A percentile compares a stretch with the other conserved stretches of the same genome.
phyloP scores from a whole-genome alignment of 2,888 invertebrate species.

The Leptopterna dolabrata region DNA sequence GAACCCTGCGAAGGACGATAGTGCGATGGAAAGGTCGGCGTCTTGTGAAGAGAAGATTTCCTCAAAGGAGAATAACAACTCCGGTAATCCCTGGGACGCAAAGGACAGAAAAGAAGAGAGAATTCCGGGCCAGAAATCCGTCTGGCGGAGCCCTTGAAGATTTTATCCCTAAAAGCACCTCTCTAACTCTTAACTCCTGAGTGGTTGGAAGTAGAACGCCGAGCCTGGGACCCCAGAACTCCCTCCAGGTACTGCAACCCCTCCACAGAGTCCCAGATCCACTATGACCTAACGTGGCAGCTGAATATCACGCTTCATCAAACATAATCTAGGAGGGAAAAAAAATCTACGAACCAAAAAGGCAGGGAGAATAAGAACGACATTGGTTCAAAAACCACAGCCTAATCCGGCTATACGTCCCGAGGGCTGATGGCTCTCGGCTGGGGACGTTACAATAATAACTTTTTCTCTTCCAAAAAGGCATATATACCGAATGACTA shows the following conservation, averaged over 20 bases:
- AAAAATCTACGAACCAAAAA: background rate
- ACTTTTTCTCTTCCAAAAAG: background rate
- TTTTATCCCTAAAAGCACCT: conserved; percentile 35
- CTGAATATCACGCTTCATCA: conserved; percentile 44
- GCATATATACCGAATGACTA: background rate
- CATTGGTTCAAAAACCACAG: conserved; percentile 25
- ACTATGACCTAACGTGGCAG: conserved; percentile 20
- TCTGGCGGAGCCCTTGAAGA: conserved; percentile 28
- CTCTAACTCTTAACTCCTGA: conserved; percentile 37
- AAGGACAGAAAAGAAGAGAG: conserved; percentile 5
- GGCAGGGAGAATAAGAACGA: background rate
- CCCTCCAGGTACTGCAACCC: conserved; percentile 19
- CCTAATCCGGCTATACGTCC: conserved; percentile 5
- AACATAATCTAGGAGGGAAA: conserved; percentile 28
- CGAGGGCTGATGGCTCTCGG: background rate
- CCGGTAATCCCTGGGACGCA: background rate
- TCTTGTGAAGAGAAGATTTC: conserved; percentile 10
- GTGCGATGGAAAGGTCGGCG: background rate
- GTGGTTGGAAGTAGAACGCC: background rate
- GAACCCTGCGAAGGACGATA: background rate
- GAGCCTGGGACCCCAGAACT: background rate
- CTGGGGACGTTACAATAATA: background rate
- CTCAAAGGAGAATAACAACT: conserved; percentile 21
- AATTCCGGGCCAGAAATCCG: conserved; percentile 15
- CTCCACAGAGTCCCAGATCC: background rate